phyloP scores from a whole-genome alignment of 2,113 vertebrate genomes.

The Zapornia atra region DNA sequence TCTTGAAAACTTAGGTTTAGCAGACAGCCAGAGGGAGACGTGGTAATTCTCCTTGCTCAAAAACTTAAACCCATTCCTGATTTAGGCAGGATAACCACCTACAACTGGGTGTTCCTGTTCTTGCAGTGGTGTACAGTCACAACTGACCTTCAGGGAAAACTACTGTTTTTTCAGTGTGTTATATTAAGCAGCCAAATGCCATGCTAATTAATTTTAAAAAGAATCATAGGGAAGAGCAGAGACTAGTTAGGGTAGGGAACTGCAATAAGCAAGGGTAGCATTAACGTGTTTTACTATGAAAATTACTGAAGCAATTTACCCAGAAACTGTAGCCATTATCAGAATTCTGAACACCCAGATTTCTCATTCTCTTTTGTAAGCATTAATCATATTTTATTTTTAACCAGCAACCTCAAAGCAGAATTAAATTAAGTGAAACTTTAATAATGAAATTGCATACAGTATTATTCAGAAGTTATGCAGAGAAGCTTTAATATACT shows the following conservation, averaged over 20 bases:
- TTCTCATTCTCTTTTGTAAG: constrained; percentile 50
- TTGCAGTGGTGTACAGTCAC: neutral
- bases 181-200: neutral
- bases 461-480: constrained; percentile 48
- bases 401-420: constrained; percentile 57
- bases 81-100: neutral
- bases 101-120: rapidly evolving
- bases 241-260: neutral
- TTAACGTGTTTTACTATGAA: neutral
- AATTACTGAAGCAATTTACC: constrained; percentile 44
- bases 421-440: constrained; percentile 71
- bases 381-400: constrained; percentile 69
- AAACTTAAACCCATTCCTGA: neutral
- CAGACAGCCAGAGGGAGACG: neutral
- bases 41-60: neutral
- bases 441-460: constrained; percentile 54
- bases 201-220: neutral
- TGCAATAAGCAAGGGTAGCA: constrained; percentile 12
- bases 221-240: neutral
- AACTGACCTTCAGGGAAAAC: constrained; percentile 11
- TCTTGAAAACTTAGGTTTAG: neutral
- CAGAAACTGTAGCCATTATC: constrained; percentile 43
- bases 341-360: constrained; percentile 17
- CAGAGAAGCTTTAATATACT: constrained; percentile 57
- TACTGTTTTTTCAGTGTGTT: neutral